These are phyloP conservation scores for Pitta sordida DNA, from an alignment of 2,113 vertebrate genomes.

Conservation along the genomic window DNA sequence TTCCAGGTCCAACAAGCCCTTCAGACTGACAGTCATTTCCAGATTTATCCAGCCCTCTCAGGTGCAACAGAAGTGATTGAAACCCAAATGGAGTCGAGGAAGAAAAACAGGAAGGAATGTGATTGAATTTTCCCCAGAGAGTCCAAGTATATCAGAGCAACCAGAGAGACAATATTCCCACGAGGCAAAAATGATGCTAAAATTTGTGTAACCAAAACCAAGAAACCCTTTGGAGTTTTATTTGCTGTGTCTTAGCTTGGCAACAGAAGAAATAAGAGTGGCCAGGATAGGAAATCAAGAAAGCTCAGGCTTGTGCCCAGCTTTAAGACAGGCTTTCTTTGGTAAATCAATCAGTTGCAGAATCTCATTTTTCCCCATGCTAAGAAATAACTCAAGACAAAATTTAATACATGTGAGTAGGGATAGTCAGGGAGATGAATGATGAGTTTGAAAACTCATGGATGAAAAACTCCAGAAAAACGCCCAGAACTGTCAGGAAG, in stretches of 20 bases:
- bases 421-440: not conserved
- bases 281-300: not conserved
- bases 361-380: not conserved
- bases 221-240: not conserved
- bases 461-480: constrained; percentile 23
- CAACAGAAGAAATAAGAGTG: not conserved
- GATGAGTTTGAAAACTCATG: not conserved
- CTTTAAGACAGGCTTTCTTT: not conserved
- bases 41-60: not conserved
- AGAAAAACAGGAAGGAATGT: not conserved
- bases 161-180: not conserved
- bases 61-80: not conserved
- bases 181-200: not conserved
- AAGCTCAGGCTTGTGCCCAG: not conserved
- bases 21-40: not conserved
- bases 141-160: not conserved
- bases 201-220: not conserved
- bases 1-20: not conserved
- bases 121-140: not conserved
- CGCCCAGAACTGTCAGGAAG: not conserved
- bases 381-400: constrained; percentile 6
- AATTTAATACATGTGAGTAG: not conserved
- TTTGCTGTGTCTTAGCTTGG: not conserved
- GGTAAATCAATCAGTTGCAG: not conserved
- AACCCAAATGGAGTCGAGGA: not conserved